Conservation (phyloP, 2,888 invertebrate species). For the Idaea straminata region DNA sequence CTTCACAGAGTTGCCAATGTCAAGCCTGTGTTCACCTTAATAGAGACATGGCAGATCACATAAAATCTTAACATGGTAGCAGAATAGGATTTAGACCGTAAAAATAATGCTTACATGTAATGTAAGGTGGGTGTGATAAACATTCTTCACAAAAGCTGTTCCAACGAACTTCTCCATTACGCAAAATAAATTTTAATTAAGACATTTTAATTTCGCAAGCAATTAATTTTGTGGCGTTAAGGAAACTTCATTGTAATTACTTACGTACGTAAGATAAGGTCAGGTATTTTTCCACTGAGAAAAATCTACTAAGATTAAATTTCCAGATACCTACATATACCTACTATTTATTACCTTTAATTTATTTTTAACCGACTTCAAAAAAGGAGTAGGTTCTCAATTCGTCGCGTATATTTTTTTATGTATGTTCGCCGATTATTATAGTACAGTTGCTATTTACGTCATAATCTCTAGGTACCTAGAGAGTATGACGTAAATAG, state of each 20-base stretch:
- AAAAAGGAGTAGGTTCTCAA: too few relatives aligned
- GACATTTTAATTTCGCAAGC: constrained; percentile 1
- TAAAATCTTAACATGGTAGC: not conserved
- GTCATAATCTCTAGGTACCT: too few relatives aligned
- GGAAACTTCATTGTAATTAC: not conserved
- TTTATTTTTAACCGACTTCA: too few relatives aligned
- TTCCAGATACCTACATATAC: not conserved
- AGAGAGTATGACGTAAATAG: too few relatives aligned
- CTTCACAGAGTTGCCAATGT: too few relatives aligned
- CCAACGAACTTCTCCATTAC: constrained; percentile 1
- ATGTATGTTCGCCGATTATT: too few relatives aligned
- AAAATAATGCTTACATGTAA: not conserved
- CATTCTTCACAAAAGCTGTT: not conserved
- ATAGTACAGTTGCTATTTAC: too few relatives aligned
- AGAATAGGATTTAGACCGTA: not conserved
- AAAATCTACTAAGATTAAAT: not conserved
- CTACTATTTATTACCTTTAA: too few relatives aligned
- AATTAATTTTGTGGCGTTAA: constrained; percentile 1
- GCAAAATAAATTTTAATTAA: not conserved
- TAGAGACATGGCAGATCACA: not conserved
- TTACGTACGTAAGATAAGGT: constrained; percentile 1
- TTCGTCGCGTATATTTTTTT: too few relatives aligned
- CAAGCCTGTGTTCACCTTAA: too few relatives aligned
- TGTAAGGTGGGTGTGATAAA: not conserved
- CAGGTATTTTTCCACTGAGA: not conserved